These are phyloP conservation scores for Trachythela sp. DNA, from an alignment of 64 coral and sea anemone genomes.

Conservation along the genomic window DNA sequence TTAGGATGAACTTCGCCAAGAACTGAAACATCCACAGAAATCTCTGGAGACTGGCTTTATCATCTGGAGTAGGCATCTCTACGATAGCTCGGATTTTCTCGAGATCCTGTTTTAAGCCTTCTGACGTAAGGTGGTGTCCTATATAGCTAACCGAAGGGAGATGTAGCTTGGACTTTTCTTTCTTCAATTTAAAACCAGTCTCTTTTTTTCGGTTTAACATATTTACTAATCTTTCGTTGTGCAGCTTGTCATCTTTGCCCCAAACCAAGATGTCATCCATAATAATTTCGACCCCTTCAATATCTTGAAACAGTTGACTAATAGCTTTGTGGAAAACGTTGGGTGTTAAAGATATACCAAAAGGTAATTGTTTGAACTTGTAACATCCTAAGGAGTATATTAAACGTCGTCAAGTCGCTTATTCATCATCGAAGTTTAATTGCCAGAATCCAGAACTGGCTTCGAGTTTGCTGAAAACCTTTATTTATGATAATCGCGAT, in stretches of 20 bases:
- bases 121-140: conserved; percentile 35
- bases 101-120: conserved; percentile 42
- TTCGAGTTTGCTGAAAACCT: conserved; percentile 37
- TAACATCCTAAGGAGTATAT: conserved; percentile 31
- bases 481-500: neutral
- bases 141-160: conserved; percentile 21
- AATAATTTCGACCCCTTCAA: conserved; percentile 31
- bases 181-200: conserved; percentile 22
- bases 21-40: conserved; percentile 39
- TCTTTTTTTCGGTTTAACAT: conserved; percentile 31
- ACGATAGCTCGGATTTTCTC: conserved; percentile 40
- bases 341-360: conserved; percentile 43
- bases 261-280: conserved; percentile 54
- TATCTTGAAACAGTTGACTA: conserved; percentile 42
- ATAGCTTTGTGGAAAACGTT: conserved; percentile 59
- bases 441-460: conserved; percentile 42
- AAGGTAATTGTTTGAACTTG: conserved; percentile 42
- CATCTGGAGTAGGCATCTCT: conserved; percentile 40
- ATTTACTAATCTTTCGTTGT: neutral
- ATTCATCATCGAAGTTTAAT: conserved; percentile 21
- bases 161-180: conserved; percentile 35
- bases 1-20: conserved; percentile 50
- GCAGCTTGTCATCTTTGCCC: conserved; percentile 25
- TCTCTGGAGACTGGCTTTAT: conserved; percentile 25
- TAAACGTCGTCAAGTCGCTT: conserved; percentile 19